A percentile compares a stretch with the other conserved stretches of the same genome.
These are phyloP conservation scores for Drosophila yooni DNA, from an alignment of 2,888 invertebrate genomes.

Conservation along the genomic window DNA sequence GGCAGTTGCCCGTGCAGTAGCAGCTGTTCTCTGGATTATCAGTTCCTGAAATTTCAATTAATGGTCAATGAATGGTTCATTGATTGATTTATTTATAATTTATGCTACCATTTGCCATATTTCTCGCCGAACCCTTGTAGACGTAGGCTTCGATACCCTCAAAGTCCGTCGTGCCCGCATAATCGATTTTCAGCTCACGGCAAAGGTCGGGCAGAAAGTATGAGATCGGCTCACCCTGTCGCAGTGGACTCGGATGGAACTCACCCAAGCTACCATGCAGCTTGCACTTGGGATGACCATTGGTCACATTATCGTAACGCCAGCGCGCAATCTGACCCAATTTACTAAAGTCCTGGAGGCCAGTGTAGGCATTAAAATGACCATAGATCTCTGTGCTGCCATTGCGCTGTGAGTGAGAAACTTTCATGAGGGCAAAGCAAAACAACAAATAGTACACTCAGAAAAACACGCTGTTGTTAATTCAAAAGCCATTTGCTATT, in stretches of 20 bases:
- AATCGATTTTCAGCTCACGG: conserved; percentile 88
- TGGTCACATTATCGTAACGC: conserved; percentile 88
- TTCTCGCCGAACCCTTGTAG: conserved; percentile 87
- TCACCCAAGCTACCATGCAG: conserved; percentile 92
- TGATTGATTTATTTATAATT: not conserved
- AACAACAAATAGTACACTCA: not conserved
- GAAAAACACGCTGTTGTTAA: not conserved
- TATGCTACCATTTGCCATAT: conserved; percentile 88
- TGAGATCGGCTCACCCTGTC: conserved; percentile 86
- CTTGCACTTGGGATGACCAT: conserved; percentile 86
- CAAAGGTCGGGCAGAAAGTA: conserved; percentile 92
- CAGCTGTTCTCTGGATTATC: conserved; percentile 88
- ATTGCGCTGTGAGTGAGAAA: conserved; percentile 88
- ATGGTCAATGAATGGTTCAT: not conserved
- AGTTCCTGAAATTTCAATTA: conserved; percentile 85
- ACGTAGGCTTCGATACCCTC: conserved; percentile 88
- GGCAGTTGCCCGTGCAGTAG: conserved; percentile 88
- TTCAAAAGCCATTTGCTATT: not conserved
- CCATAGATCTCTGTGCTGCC: conserved; percentile 86
- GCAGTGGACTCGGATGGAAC: conserved; percentile 89
- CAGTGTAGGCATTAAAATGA: conserved; percentile 90
- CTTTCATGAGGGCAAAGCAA: not conserved
- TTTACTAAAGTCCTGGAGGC: conserved; percentile 87
- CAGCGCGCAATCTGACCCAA: conserved; percentile 90
- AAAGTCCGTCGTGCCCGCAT: conserved; percentile 86